Conservation (phyloP, 2,113 vertebrate species). For the Elaphurus davidianus region DNA sequence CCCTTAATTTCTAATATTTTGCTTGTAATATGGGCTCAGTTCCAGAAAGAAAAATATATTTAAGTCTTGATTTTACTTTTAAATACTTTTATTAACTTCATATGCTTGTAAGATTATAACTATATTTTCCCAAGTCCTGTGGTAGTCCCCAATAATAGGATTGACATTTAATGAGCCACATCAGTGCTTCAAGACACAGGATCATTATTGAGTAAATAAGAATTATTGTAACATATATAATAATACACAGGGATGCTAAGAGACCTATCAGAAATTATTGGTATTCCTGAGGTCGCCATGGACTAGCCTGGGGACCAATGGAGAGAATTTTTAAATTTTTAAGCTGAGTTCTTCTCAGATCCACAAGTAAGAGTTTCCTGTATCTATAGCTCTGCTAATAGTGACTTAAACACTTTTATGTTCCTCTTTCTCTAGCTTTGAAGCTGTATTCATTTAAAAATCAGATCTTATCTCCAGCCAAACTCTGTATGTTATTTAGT, state of each 20-base stretch:
- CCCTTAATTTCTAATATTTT: background rate
- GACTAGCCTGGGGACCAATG: background rate
- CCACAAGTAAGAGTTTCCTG: background rate
- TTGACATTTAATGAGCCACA: background rate
- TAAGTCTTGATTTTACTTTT: background rate
- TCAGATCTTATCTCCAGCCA: background rate
- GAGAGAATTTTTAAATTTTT: background rate
- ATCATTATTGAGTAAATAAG: background rate
- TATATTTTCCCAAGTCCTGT: background rate
- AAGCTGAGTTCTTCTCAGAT: background rate
- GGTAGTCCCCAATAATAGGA: background rate
- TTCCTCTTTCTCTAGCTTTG: background rate
- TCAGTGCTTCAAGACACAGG: background rate
- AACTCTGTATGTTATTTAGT: background rate
- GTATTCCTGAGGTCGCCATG: background rate
- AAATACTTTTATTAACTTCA: background rate
- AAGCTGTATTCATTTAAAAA: background rate
- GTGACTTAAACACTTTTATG: background rate
- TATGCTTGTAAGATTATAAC: background rate
- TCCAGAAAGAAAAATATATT: background rate
- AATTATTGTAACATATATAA: background rate
- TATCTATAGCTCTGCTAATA: background rate
- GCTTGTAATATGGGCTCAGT: background rate
- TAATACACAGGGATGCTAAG: background rate
- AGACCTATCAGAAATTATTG: background rate